phyloP scores from a whole-genome alignment of 2,888 invertebrate genomes.

The Arctia plantaginis region DNA sequence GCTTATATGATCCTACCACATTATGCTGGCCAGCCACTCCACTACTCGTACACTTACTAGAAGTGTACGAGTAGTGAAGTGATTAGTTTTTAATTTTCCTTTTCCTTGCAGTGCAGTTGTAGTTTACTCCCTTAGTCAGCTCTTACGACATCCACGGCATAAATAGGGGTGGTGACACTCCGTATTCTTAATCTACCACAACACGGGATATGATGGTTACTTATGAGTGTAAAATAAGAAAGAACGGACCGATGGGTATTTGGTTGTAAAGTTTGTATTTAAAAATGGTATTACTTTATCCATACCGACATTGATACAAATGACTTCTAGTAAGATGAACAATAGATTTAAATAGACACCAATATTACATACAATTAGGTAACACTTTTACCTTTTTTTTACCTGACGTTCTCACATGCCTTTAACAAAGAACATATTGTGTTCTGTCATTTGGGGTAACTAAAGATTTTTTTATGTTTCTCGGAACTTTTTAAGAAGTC shows the following conservation, averaged over 20 bases:
- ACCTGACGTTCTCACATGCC: slow-evolving; percentile 35
- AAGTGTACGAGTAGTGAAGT: no score
- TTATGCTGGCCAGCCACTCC: not conserved
- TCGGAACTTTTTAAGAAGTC: not conserved
- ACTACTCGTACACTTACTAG: no score
- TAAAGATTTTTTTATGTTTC: slow-evolving; percentile 1
- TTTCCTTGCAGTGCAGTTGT: no score
- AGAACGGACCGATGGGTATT: not conserved
- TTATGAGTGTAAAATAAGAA: not conserved
- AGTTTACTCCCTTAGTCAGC: no score
- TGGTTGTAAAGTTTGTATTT: not conserved
- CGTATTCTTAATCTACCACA: not conserved
- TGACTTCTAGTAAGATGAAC: slow-evolving; percentile 3
- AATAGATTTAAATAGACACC: slow-evolving; percentile 21
- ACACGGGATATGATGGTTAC: not conserved
- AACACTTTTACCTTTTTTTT: slow-evolving; percentile 39
- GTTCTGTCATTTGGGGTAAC: not conserved
- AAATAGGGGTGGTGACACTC: no score
- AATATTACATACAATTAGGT: slow-evolving; percentile 13
- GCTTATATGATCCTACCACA: not conserved
- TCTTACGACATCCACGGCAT: not conserved
- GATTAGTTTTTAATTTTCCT: no score
- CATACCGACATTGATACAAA: slow-evolving; percentile 1
- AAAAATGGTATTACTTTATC: not conserved
- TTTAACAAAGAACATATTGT: slow-evolving; percentile 32